Base-by-base conservation (phyloP, 2,888 invertebrate species). In the Xanthia togata region DNA sequence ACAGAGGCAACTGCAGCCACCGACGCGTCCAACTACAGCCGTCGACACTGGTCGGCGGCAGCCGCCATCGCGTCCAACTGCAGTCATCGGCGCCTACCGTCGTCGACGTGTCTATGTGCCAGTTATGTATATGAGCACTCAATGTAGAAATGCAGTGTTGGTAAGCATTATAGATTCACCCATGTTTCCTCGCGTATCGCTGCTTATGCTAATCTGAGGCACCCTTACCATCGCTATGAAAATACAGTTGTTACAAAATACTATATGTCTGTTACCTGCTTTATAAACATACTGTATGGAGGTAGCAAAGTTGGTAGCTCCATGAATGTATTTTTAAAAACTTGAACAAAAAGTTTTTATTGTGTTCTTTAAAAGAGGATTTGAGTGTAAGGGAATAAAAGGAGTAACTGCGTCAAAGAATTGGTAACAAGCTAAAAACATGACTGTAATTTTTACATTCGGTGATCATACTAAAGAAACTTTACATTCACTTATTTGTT, bases 231-330 rank as follows among this genome's bases (percentile, higher is more conserved):
- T 55, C 26, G 23, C 55, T 47, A 44, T 70, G 38, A 68, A 68
- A 8, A 68, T 70, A 73, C 41, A 75, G 50, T 73, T 77, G 71
- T 76, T 70, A 78, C 50, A 47, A 80, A 69, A 75, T 80, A 76
- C 74, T 68, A 71, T 68, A 77, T 55, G 76, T 77, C 55, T 86
- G 73, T 69, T 84, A 82, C 84, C 76, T 76, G 86, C 65, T 83
- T 73, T 83, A 83, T 76, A 76, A 86, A 60, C 76, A 79, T 72
- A 47, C 76, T 62, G 72, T 74, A 76, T 73, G 31, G 64, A 55
- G 57, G 31, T 53, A 53, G 68, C 38, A 74, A 78, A 72, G 41
- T 83, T 81, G 64, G 14, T 53, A 8, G 47, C 50, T 63, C 17
- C 64, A 78, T 73, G 68, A 83, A 80, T 76, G 72, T 78, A 73